Evolutionary conservation across 2,113 vertebrate species (phyloP), one percentile per base, ranked within the genome.

Genomic region (Archocentrus centrarchus): DNA sequence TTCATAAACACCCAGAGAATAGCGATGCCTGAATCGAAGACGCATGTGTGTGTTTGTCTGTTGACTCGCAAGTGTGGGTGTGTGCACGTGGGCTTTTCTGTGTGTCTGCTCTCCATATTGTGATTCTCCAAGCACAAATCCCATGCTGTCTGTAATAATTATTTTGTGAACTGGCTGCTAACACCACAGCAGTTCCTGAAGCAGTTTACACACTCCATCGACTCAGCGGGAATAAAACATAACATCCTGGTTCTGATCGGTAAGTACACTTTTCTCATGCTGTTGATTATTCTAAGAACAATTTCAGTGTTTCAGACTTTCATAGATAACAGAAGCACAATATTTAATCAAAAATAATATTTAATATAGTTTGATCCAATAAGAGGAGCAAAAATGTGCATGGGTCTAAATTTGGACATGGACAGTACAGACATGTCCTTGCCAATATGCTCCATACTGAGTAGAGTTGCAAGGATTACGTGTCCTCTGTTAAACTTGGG

Each of bases 121-220:
- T 90, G 88, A 87, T 89, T 91, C 88, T 91, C 80, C 91, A 83
- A 92, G 88, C 88, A 93, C 86, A 86, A 92, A 91, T 92, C 93
- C 89, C 92, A 93, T 90, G 91, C 87, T 86, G 89, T 93, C 91
- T 90, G 88, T 90, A 91, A 94, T 93, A 91, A 93, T 86, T 91
- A 93, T 91, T 92, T 91, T 77, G 87, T 62, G 86, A 93, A 91
- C 87, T 91, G 79, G 59, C 79, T 91, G 81, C 89, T 88, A 82
- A 89, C 73, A 66, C 88, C 76, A 80, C 83, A 77, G 80, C 83
- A 87, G 85, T 55, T 93, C 89, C 88, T 87, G 79, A 81, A 92
- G 86, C 82, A 90, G 85, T 90, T 91, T 91, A 79, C 86, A 84
- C 80, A 86, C 86, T 81, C 86, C 87, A 85, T 89, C 82, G 78